A percentile compares a stretch with the other conserved stretches of the same genome.
These are phyloP conservation scores for Lithophane leautieri DNA, from an alignment of 2,888 invertebrate genomes.

Conservation along the genomic window DNA sequence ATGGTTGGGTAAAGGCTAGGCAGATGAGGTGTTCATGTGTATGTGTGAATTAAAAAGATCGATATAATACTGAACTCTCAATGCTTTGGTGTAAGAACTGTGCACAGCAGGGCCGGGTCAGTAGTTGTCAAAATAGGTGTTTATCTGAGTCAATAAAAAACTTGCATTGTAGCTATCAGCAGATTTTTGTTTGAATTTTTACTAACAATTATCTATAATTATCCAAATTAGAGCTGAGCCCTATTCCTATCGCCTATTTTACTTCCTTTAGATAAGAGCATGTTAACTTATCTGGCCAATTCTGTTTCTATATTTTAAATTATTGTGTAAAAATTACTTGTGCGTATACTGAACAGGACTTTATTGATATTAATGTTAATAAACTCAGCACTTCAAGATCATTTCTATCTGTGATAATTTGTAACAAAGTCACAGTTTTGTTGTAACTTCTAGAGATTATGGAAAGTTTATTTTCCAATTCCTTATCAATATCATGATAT, in stretches of 20 bases:
- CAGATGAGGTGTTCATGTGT: too few relatives aligned
- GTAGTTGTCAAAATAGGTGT: not conserved
- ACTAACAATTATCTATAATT: not conserved
- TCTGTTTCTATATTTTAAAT: too few relatives aligned
- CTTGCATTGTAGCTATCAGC: too few relatives aligned
- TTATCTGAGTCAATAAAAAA: slow-evolving; percentile 4
- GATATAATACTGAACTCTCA: not conserved
- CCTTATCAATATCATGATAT: slow-evolving; percentile 30
- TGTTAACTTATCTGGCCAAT: not conserved
- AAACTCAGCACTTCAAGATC: not conserved
- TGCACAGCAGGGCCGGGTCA: not conserved
- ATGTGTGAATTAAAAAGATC: too few relatives aligned
- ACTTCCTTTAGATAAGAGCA: not conserved
- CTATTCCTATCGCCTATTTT: not conserved
- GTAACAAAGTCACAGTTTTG: too few relatives aligned
- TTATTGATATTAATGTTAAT: not conserved
- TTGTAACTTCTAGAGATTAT: not conserved
- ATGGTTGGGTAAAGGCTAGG: too few relatives aligned
- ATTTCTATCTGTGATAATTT: too few relatives aligned
- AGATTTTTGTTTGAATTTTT: not conserved
- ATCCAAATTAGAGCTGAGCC: not conserved
- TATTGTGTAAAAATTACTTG: not conserved
- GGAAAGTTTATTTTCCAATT: slow-evolving; percentile 8
- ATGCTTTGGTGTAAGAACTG: not conserved
- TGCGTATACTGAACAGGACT: too few relatives aligned